Conservation (phyloP, 2,888 invertebrate species). For the Aporophyla nigra region DNA sequence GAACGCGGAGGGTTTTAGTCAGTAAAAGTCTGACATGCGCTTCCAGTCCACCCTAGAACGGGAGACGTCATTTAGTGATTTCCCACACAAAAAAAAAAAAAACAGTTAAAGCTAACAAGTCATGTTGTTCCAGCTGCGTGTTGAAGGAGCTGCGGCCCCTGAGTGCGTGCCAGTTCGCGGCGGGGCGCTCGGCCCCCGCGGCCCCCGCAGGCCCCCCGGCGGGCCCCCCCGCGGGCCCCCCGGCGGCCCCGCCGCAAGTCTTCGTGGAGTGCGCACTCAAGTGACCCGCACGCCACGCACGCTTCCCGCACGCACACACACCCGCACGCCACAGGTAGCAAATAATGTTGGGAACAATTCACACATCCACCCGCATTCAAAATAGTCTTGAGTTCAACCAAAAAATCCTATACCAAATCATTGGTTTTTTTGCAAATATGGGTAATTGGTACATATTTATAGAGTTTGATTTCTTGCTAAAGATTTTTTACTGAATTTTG, state of each 20-base stretch:
- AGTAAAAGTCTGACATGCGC: too few species aligned
- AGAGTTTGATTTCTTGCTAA: too few species aligned
- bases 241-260: conserved; percentile 62
- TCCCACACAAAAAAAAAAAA: too few species aligned
- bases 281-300: conserved; percentile 73
- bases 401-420: neutral
- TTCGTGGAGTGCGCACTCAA: conserved; percentile 90
- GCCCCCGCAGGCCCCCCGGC: conserved; percentile 49
- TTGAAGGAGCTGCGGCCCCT: conserved; percentile 92
- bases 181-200: conserved; percentile 61
- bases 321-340: conserved; percentile 26
- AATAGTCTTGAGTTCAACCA: neutral
- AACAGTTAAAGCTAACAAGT: too few species aligned
- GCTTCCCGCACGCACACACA: conserved; percentile 13
- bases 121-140: conserved; percentile 78
- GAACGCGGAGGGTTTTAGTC: too few species aligned
- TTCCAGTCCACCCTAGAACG: too few species aligned
- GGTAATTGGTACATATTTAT: too few species aligned
- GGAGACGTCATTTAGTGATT: too few species aligned
- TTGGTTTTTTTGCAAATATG: too few species aligned
- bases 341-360: conserved; percentile 17
- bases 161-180: conserved; percentile 88
- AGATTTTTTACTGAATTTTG: neutral
- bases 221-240: conserved; percentile 49
- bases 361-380: conserved; percentile 12